Percentiles rank a stretch among this genome's conserved stretches.
phyloP scores from a whole-genome alignment of 2,113 vertebrate species.

The Odocoileus virginianus region DNA sequence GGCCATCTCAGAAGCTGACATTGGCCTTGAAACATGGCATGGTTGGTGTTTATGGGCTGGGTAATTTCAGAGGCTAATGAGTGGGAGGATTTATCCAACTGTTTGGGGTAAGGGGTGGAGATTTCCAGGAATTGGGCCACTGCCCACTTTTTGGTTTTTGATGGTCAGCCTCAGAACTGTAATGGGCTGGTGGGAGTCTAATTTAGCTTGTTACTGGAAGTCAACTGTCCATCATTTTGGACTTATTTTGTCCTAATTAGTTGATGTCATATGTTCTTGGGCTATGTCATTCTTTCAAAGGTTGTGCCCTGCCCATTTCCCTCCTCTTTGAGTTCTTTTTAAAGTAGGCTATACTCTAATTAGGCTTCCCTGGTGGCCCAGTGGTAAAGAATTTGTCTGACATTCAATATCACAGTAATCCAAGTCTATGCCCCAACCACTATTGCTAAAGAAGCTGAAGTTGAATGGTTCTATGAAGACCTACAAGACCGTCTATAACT shows the following conservation, averaged over 20 bases:
- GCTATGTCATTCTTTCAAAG: not conserved
- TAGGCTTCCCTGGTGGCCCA: not conserved
- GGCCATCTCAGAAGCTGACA: not conserved
- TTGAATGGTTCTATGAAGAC: not conserved
- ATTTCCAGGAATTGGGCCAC: not conserved
- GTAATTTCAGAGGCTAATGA: not conserved
- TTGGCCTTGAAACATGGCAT: not conserved
- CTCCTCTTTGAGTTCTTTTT: not conserved
- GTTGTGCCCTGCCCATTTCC: not conserved
- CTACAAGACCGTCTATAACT: not conserved
- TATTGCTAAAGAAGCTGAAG: not conserved
- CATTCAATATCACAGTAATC: not conserved
- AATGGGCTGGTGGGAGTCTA: not conserved
- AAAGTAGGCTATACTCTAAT: not conserved
- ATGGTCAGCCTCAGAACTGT: not conserved
- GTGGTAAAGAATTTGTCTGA: not conserved
- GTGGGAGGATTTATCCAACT: not conserved
- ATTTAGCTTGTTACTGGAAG: not conserved
- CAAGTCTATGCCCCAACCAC: not conserved
- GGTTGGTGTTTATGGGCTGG: not conserved
- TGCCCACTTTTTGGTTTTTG: not conserved
- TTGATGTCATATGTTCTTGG: not conserved
- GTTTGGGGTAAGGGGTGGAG: not conserved
- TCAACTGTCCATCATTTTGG: not conserved
- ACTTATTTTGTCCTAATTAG: not conserved